A percentile compares a stretch with the other conserved stretches of the same genome.
These are phyloP conservation scores for Cyprinodon brontotheroides DNA, from an alignment of 2,113 vertebrate species.

Conservation along the genomic window DNA sequence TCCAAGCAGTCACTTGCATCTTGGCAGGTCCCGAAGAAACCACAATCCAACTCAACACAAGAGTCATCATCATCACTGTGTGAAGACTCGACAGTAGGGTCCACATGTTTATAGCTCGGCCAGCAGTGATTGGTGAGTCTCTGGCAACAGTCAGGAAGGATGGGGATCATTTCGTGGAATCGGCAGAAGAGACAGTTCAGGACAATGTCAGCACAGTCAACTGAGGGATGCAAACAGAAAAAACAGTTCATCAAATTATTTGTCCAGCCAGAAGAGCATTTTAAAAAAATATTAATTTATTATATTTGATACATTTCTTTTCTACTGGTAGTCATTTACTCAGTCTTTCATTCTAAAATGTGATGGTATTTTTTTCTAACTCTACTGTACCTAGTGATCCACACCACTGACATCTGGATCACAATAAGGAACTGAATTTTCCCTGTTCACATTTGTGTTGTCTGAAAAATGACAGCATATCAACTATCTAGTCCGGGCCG, in stretches of 20 bases:
- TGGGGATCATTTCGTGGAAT: conserved; percentile 74
- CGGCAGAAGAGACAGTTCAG: conserved; percentile 82
- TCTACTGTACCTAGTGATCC: no score
- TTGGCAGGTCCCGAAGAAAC: conserved; percentile 67
- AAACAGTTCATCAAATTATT: neutral
- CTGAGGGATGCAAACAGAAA: conserved; percentile 65
- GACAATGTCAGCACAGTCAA: conserved; percentile 77
- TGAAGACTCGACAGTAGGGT: conserved; percentile 38
- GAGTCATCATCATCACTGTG: conserved; percentile 57
- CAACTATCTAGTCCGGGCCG: no score
- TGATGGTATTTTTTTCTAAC: no score
- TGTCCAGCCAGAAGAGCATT: no score
- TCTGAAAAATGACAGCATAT: no score
- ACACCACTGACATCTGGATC: no score
- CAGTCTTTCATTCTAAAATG: neutral
- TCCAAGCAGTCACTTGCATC: conserved; percentile 80
- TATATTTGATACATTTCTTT: no score
- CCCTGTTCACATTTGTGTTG: no score
- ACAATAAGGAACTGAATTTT: no score
- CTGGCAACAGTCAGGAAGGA: conserved; percentile 70
- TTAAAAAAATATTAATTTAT: no score
- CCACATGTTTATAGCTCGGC: conserved; percentile 66
- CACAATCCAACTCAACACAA: conserved; percentile 68
- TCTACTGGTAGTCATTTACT: neutral
- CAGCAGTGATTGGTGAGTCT: conserved; percentile 61